Conservation (phyloP, 2,797 vertebrate species). For the Rhinatrema bivittatum region DNA sequence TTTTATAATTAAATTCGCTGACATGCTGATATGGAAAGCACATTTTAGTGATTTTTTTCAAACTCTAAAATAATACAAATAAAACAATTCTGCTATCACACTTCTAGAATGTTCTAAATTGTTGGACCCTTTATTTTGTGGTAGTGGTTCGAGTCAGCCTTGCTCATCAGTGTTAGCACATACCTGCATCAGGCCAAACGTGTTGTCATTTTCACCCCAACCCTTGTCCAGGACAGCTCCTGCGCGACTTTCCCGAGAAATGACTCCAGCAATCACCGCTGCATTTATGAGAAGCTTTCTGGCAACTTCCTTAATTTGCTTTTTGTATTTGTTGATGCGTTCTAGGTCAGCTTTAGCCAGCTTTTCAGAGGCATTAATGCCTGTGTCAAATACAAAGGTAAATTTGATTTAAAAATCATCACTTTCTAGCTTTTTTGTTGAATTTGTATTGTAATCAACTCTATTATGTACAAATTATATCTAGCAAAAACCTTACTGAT, state of each 20-base stretch:
- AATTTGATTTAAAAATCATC: not conserved
- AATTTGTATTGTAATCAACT: too few species aligned
- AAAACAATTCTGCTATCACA: too few species aligned
- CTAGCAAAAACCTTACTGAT: too few species aligned
- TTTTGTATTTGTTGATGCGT: conserved; percentile 19
- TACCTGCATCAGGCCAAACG: conserved; percentile 44
- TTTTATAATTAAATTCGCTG: too few species aligned
- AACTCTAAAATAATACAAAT: too few species aligned
- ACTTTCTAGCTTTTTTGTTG: not conserved
- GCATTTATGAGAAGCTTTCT: conserved; percentile 22
- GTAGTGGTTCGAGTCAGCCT: too few species aligned
- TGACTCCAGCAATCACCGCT: conserved; percentile 32
- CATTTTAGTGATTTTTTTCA: too few species aligned
- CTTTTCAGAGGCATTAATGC: conserved; percentile 33
- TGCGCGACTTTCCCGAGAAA: conserved; percentile 39
- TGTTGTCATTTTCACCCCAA: conserved; percentile 18
- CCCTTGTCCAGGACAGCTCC: conserved; percentile 4
- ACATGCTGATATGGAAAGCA: too few species aligned
- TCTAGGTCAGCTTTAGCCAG: conserved; percentile 36
- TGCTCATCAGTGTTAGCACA: too few species aligned
- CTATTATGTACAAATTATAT: too few species aligned
- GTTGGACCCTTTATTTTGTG: too few species aligned
- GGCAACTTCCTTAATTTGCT: conserved; percentile 19
- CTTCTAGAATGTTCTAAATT: too few species aligned
- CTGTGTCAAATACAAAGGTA: conserved; percentile 11